Base-by-base conservation (phyloP, 2,888 invertebrate genomes). In the Melanostoma mellinum region DNA sequence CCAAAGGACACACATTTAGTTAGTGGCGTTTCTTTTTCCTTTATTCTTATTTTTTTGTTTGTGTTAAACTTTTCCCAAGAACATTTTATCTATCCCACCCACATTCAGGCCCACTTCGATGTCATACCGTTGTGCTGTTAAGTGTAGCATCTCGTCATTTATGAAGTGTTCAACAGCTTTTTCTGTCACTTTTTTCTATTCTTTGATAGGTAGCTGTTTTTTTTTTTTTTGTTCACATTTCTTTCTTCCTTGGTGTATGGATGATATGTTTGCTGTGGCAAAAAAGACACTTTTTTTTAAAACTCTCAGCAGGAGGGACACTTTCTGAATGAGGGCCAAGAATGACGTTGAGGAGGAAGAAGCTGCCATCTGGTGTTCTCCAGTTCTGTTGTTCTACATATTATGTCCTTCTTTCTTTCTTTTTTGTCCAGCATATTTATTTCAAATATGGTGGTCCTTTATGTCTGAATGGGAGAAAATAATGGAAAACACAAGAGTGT, bases 151-250 rank as follows among this genome's bases (percentile, higher is more conserved):
- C 77, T 77, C 58, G 73, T 84, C 82, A 74, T 69, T 78, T 74
- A 84, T 84, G 78, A 78, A 78, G 82, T 84, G 82, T 67, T 78
- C 82, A 84, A 84, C 78, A 77, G 74, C 58, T 84, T 84, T 82
- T 73, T 73, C 73, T 73, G 67, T 77, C 81, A 82, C 61, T 55
- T 72, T 73, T 81, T 74, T 36, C 50, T 38, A 63, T 63, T 61
- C 42, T n/a, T 38, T 35, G 67, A 56, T 50, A 40, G 60, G 35
- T 55, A 20, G 35, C 8, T 30, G 44, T 67, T 10, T 4, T 44
- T 48, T 53, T 56, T 52, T 56, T 32, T 53, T 44, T 46, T 44
- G 3, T 10, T 61, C 46, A 20, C 58, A 60, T 40, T 60, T 48
- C 20, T 55, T 40, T 42, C 35, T 30, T 10, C 8, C n/a, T 30